Percentiles rank a stretch among this genome's conserved stretches.
phyloP scores from a whole-genome alignment of 2,888 invertebrate species.

The Physocephala rufipes region DNA sequence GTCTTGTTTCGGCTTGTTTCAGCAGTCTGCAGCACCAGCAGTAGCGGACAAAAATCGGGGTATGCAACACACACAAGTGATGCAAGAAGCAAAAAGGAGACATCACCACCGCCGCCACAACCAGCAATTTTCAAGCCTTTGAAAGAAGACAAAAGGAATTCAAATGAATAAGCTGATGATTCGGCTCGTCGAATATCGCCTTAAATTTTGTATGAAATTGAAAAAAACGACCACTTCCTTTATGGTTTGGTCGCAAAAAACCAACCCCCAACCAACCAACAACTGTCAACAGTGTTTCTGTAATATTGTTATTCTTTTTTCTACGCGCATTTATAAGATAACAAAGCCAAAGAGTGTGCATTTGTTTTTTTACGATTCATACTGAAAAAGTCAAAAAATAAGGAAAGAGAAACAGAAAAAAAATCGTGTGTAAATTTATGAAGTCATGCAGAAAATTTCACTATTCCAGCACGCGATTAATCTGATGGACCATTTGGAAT shows the following conservation, averaged over 20 bases:
- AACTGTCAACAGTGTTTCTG: neutral
- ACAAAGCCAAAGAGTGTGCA: conserved; percentile 3
- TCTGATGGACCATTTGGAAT: too few relatives aligned
- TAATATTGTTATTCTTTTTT: neutral
- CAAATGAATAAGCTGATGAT: conserved; percentile 42
- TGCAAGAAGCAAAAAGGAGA: neutral
- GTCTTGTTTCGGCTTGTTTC: too few relatives aligned
- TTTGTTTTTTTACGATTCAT: neutral
- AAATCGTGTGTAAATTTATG: conserved; percentile 12
- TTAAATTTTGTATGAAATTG: conserved; percentile 27
- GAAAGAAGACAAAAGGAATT: conserved; percentile 49
- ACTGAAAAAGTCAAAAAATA: conserved; percentile 3
- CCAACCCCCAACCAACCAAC: neutral
- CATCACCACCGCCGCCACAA: too few relatives aligned
- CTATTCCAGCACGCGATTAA: neutral
- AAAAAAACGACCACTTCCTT: neutral
- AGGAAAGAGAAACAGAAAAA: neutral
- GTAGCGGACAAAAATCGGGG: too few relatives aligned
- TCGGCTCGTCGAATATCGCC: conserved; percentile 41
- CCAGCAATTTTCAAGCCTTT: conserved; percentile 42
- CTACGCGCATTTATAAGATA: neutral
- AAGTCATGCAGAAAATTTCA: neutral
- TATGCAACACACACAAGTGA: too few relatives aligned
- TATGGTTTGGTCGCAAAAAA: too few relatives aligned
- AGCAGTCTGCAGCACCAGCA: too few relatives aligned